These are phyloP conservation scores for Chrysemys picta DNA, from an alignment of 2,113 vertebrate genomes.

Conservation along the genomic window DNA sequence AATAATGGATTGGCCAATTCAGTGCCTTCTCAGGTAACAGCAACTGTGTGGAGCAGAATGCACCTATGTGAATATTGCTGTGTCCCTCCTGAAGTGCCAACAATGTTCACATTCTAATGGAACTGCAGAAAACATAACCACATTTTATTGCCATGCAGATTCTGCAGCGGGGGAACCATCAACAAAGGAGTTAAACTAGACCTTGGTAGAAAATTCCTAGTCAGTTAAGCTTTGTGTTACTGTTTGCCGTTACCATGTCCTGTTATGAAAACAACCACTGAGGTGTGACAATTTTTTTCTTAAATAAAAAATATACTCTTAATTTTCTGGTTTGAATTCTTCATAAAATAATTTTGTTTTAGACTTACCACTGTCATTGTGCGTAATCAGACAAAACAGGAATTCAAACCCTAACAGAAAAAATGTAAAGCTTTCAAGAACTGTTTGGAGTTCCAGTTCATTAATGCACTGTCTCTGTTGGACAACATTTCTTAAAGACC, in stretches of 20 bases:
- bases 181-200: constrained; percentile 7
- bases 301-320: constrained; percentile 49
- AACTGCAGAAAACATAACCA: background rate
- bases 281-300: constrained; percentile 34
- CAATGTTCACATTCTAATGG: background rate
- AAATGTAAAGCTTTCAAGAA: constrained; percentile 72
- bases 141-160: background rate
- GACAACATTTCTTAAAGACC: constrained; percentile 73
- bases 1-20: background rate
- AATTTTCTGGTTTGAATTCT: constrained; percentile 48
- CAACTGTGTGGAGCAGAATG: background rate
- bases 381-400: constrained; percentile 65
- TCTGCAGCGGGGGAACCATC: background rate
- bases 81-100: background rate
- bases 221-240: background rate
- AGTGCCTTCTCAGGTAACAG: background rate
- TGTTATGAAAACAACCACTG: constrained; percentile 40
- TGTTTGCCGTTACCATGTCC: constrained; percentile 48
- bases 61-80: background rate
- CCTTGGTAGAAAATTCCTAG: background rate
- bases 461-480: constrained; percentile 74
- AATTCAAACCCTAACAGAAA: constrained; percentile 71
- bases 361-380: constrained; percentile 51
- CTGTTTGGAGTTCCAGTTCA: constrained; percentile 78
- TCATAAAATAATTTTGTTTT: constrained; percentile 45